These are phyloP conservation scores for Andrena marginata DNA, from an alignment of 2,888 invertebrate species.

Conservation along the genomic window DNA sequence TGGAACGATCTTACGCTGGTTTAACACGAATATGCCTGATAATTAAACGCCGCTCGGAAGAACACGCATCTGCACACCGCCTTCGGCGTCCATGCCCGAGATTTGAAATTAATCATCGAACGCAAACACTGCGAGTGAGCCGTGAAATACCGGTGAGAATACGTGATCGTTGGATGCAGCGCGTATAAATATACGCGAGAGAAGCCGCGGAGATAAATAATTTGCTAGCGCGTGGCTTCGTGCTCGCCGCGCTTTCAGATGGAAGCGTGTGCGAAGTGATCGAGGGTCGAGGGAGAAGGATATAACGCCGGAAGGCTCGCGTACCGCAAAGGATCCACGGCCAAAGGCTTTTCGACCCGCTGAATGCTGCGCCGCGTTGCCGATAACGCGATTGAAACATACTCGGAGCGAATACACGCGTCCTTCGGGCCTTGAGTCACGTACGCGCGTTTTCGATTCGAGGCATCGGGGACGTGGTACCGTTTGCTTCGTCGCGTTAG, in stretches of 20 bases:
- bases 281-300: not conserved
- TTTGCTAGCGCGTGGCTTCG: constrained; percentile 11
- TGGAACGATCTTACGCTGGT: not conserved
- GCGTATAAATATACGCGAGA: not conserved
- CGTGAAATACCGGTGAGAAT: constrained; percentile 12
- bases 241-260: not conserved
- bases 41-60: constrained; percentile 11
- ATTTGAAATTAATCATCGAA: constrained; percentile 24
- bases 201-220: constrained; percentile 9
- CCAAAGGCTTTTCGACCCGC: not conserved
- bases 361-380: not conserved
- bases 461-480: constrained; percentile 74
- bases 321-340: not conserved
- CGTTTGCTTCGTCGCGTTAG: constrained; percentile 70
- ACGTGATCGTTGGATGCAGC: not conserved
- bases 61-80: not conserved
- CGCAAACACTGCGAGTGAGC: not conserved
- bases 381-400: constrained; percentile 52
- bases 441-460: constrained; percentile 64
- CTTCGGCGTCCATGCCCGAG: not conserved
- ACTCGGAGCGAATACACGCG: constrained; percentile 10
- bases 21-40: not conserved
- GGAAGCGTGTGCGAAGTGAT: not conserved
- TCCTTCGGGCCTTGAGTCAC: constrained; percentile 20
- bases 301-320: not conserved